These are phyloP conservation scores for Pachyramphus minor DNA, from an alignment of 2,113 vertebrate species.

Conservation along the genomic window DNA sequence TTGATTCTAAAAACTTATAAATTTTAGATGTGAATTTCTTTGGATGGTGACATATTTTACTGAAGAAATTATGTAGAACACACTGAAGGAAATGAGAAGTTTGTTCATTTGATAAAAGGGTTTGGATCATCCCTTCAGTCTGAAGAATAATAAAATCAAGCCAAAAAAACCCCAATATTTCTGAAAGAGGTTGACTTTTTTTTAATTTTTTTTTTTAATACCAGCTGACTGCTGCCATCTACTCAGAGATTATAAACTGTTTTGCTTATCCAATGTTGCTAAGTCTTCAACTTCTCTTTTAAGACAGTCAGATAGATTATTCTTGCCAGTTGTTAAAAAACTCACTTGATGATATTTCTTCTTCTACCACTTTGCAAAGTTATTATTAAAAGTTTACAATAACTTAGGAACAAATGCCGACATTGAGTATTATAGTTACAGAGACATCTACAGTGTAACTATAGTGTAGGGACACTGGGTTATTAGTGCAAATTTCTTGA, in stretches of 20 bases:
- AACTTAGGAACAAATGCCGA: neutral
- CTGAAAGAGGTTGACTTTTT: neutral
- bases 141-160: neutral
- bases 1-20: neutral
- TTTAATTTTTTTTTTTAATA: neutral
- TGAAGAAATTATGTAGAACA: neutral
- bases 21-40: neutral
- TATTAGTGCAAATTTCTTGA: neutral
- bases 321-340: neutral
- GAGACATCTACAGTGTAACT: neutral
- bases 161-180: neutral
- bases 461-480: neutral
- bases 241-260: neutral
- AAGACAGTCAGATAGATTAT: neutral
- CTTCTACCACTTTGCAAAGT: neutral
- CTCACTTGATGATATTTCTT: neutral
- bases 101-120: neutral
- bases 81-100: neutral
- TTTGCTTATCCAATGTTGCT: neutral
- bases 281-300: neutral
- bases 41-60: neutral
- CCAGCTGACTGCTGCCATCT: neutral
- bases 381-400: neutral
- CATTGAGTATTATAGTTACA: neutral
- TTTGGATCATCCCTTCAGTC: neutral